Evolutionary conservation across 1,140 invertebrate species (phyloP).

Genomic region (Bombus fervidus): DNA sequence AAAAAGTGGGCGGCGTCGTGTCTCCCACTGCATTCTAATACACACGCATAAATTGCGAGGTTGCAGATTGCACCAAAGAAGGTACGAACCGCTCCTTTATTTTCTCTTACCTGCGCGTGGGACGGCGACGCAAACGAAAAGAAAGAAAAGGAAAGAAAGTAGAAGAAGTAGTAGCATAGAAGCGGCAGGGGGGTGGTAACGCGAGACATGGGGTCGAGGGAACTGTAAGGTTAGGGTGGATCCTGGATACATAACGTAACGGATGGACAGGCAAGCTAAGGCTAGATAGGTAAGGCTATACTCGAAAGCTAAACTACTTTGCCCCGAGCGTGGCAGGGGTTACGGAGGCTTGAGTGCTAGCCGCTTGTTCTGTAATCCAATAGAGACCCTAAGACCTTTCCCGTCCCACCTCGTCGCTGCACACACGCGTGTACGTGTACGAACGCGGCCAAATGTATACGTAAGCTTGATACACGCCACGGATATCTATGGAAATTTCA

Average conservation of each 20-base stretch:
- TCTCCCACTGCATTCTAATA: constrained; percentile 17
- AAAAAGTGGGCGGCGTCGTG: constrained; percentile 20
- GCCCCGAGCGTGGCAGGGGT: constrained; percentile 63
- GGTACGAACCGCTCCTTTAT: constrained; percentile 57
- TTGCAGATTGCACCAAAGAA: constrained; percentile 47
- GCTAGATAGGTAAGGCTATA: constrained; percentile 72
- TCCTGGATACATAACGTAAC: constrained; percentile 71
- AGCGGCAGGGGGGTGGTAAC: neutral
- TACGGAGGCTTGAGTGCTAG: constrained; percentile 73
- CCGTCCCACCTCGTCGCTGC: constrained; percentile 36
- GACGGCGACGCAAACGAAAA: constrained; percentile 42
- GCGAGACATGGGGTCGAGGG: neutral
- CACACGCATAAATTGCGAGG: constrained; percentile 50
- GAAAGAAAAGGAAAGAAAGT: constrained; percentile 2
- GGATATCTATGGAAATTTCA: constrained; percentile 71
- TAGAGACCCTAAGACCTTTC: constrained; percentile 74
- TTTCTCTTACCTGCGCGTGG: constrained; percentile 56
- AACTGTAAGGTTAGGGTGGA: constrained; percentile 54
- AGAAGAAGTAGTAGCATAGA: too few relatives aligned
- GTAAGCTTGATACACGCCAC: constrained; percentile 38
- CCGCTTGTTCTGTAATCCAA: constrained; percentile 76
- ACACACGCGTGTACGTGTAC: constrained; percentile 53
- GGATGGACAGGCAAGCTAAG: constrained; percentile 73
- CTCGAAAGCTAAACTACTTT: constrained; percentile 75
- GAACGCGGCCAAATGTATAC: constrained; percentile 29